phyloP scores from a whole-genome alignment of 2,888 invertebrate genomes.

The Melieria picta region DNA sequence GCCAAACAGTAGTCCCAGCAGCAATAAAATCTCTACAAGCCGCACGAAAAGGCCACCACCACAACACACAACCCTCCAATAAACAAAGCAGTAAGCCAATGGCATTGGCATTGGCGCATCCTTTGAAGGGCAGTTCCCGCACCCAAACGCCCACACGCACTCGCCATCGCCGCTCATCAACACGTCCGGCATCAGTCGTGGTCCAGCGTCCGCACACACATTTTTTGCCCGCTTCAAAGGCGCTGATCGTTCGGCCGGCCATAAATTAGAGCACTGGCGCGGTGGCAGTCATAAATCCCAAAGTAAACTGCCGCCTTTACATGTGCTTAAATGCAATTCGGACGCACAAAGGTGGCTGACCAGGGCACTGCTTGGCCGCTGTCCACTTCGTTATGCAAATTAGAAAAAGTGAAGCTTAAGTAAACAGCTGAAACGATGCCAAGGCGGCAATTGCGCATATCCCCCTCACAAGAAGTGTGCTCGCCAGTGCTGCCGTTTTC shows the following conservation, averaged over 20 bases:
- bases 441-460: too few relatives aligned
- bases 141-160: conserved; percentile 23
- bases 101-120: not conserved
- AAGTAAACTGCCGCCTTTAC: conserved; percentile 53
- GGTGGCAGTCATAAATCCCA: conserved; percentile 63
- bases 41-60: conserved; percentile 21
- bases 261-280: conserved; percentile 59
- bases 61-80: not conserved
- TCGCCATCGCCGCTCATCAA: conserved; percentile 4
- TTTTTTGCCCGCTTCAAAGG: conserved; percentile 20
- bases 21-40: conserved; percentile 24
- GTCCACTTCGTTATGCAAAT: conserved; percentile 53
- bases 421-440: too few relatives aligned
- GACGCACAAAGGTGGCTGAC: too few relatives aligned
- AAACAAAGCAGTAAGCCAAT: not conserved
- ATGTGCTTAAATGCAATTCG: not conserved
- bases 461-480: too few relatives aligned
- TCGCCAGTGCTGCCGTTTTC: too few relatives aligned
- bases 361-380: not conserved
- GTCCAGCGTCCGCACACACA: not conserved
- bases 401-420: conserved; percentile 30
- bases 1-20: conserved; percentile 8
- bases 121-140: not conserved
- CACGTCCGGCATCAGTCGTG: not conserved
- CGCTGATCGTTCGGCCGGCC: conserved; percentile 45